A percentile compares a stretch with the other conserved stretches of the same genome.
Conservation (phyloP, 2,797 vertebrate species). For the Echiichthys vipera region DNA sequence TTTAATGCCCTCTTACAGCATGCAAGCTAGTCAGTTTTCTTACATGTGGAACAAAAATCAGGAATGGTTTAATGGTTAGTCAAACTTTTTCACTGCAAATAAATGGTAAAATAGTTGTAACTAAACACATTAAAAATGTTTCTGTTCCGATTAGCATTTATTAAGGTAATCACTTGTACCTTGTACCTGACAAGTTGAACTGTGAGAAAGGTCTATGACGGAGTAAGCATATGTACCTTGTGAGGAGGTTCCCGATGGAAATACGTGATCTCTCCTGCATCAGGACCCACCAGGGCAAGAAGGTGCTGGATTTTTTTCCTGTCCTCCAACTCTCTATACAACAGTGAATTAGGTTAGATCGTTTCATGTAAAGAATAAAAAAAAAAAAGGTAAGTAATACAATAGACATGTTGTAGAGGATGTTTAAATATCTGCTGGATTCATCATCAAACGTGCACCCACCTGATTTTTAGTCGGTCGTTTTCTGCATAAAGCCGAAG, state of each 20-base stretch:
- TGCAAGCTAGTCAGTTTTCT: background rate
- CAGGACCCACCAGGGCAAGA: slow-evolving; percentile 89
- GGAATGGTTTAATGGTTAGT: background rate
- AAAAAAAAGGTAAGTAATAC: background rate
- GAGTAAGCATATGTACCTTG: slow-evolving; percentile 79
- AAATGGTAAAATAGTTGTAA: background rate
- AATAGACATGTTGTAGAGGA: no score
- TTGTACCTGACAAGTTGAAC: background rate
- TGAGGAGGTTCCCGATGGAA: slow-evolving; percentile 94
- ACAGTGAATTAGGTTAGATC: background rate
- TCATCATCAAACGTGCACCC: slow-evolving; percentile 7
- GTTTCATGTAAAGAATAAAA: background rate
- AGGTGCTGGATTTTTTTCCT: slow-evolving; percentile 96
- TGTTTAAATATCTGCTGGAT: background rate
- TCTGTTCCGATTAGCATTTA: background rate
- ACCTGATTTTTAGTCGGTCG: slow-evolving; percentile 97
- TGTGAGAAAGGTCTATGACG: background rate
- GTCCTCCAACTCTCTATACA: slow-evolving; percentile 93
- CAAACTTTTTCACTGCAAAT: background rate
- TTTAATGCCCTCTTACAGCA: background rate
- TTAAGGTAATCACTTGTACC: background rate
- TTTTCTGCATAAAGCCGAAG: slow-evolving; percentile 95
- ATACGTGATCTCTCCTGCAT: slow-evolving; percentile 91
- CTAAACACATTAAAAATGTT: background rate
- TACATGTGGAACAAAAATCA: background rate